A percentile compares a stretch with the other conserved stretches of the same genome.
Evolutionary conservation across 2,797 vertebrate species (phyloP).

Genomic region (Anguilla anguilla): DNA sequence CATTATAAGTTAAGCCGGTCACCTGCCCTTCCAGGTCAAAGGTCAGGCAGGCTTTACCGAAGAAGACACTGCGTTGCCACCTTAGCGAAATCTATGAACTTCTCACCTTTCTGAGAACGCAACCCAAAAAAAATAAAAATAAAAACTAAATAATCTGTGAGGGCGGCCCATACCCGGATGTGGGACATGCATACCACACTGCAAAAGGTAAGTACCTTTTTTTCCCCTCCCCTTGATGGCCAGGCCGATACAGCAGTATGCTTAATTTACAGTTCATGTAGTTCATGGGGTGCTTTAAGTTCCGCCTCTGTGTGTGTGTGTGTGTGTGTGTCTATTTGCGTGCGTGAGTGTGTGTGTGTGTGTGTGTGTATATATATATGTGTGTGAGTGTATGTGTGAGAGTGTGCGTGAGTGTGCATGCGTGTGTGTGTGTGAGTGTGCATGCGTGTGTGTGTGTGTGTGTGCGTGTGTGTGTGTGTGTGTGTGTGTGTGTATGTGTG

Average conservation of each 20-base stretch:
- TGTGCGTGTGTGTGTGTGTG: no score
- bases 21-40: neutral
- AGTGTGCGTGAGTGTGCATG: neutral
- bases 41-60: neutral
- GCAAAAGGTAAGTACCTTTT: constrained; percentile 56
- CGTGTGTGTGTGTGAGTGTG: no score
- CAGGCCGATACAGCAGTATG: constrained; percentile 68
- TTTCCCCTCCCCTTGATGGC: constrained; percentile 44
- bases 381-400: constrained; percentile 51
- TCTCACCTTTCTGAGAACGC: constrained; percentile 38
- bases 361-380: constrained; percentile 55
- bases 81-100: constrained; percentile 33
- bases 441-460: no score
- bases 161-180: constrained; percentile 55
- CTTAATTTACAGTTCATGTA: constrained; percentile 64
- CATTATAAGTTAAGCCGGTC: neutral
- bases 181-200: constrained; percentile 40
- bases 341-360: constrained; percentile 34
- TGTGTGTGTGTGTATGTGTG: no score
- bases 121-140: constrained; percentile 25
- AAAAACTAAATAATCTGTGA: constrained; percentile 32
- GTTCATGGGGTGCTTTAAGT: neutral
- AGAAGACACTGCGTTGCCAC: neutral
- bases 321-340: constrained; percentile 35
- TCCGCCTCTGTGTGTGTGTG: constrained; percentile 19